Conservation (phyloP, 2,888 invertebrate genomes). For the Lithosia quadra region DNA sequence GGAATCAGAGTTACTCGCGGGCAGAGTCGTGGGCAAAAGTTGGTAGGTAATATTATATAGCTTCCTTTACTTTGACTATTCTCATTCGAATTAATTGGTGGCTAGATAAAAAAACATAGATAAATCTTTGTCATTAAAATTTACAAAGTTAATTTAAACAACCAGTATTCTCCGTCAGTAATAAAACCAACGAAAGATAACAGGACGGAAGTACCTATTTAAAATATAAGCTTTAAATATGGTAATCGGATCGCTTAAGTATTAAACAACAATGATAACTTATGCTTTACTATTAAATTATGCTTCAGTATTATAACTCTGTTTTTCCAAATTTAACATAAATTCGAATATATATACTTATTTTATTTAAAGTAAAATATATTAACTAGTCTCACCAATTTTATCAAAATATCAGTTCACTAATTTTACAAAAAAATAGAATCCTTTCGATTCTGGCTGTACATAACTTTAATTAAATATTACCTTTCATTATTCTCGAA, state of each 20-base stretch:
- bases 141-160: constrained; percentile 25
- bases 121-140: constrained; percentile 29
- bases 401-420: too few relatives aligned
- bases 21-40: not conserved
- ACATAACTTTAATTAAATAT: constrained; percentile 62
- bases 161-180: not conserved
- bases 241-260: constrained; percentile 26
- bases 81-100: constrained; percentile 8
- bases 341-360: too few relatives aligned
- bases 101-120: constrained; percentile 20
- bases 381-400: too few relatives aligned
- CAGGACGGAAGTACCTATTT: constrained; percentile 26
- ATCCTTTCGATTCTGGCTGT: constrained; percentile 49
- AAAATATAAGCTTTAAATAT: constrained; percentile 24
- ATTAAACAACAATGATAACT: constrained; percentile 7
- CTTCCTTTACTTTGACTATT: constrained; percentile 10
- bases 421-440: not conserved
- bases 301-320: too few relatives aligned
- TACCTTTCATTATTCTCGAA: constrained; percentile 74
- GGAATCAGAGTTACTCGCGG: too few relatives aligned
- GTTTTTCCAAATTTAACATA: too few relatives aligned
- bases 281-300: too few relatives aligned
- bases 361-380: too few relatives aligned
- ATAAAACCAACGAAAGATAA: constrained; percentile 24
- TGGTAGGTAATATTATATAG: not conserved